phyloP scores from a whole-genome alignment of 2,797 vertebrate species.

The Orestias chungarensis region DNA sequence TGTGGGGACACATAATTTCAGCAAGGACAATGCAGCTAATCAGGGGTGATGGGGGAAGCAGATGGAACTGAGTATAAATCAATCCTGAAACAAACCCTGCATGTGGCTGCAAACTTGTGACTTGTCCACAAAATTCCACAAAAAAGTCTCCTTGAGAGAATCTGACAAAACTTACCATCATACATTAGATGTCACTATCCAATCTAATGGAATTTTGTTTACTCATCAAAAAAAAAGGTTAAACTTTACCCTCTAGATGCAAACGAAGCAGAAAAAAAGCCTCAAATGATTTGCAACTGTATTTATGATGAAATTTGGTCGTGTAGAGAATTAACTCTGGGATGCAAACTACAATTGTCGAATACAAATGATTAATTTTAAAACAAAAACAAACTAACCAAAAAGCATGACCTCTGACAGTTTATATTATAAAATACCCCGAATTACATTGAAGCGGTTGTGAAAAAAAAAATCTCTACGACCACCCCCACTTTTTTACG shows the following conservation, averaged over 20 bases:
- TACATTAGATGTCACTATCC: neutral
- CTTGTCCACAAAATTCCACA: too few relatives aligned
- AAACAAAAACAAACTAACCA: neutral
- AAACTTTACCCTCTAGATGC: neutral
- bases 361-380: neutral
- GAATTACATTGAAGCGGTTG: neutral
- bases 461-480: neutral
- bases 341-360: neutral
- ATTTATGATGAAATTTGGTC: neutral
- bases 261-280: constrained; percentile 2
- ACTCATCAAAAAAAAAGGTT: neutral
- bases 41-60: too few relatives aligned
- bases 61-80: neutral
- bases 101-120: neutral
- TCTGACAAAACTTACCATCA: too few relatives aligned
- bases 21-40: too few relatives aligned
- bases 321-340: neutral
- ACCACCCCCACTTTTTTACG: neutral
- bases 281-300: neutral
- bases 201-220: neutral
- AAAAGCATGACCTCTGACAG: neutral
- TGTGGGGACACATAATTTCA: too few relatives aligned
- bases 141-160: too few relatives aligned
- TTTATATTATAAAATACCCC: too few relatives aligned
- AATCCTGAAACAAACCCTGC: neutral